These are phyloP conservation scores for Pterocles orientalis DNA, from an alignment of 2,113 vertebrate genomes.

Conservation along the genomic window DNA sequence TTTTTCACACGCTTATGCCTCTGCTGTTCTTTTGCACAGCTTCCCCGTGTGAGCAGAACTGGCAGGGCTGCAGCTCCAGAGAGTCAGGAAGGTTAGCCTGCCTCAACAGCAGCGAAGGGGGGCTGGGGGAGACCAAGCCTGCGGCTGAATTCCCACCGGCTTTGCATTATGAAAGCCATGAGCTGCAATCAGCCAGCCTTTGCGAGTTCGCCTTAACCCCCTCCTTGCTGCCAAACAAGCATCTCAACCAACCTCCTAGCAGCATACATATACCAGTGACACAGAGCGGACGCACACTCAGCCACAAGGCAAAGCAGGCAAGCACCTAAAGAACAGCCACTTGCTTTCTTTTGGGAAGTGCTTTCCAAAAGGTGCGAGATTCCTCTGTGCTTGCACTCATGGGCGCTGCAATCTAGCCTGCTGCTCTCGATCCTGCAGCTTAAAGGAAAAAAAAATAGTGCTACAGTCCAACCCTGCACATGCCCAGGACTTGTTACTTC, in stretches of 20 bases:
- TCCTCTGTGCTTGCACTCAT: neutral
- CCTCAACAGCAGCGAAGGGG: neutral
- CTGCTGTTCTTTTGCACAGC: neutral
- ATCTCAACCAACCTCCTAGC: neutral
- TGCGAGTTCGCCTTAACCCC: conserved; percentile 15
- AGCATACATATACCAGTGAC: neutral
- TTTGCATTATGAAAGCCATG: conserved; percentile 53
- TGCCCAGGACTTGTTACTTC: conserved; percentile 34
- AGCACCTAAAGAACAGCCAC: neutral
- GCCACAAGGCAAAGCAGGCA: neutral
- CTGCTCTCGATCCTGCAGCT: neutral
- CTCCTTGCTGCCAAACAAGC: neutral
- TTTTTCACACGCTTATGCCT: neutral
- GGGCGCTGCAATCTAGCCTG: neutral
- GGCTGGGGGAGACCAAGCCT: neutral
- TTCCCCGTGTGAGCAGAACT: neutral
- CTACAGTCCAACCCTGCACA: conserved; percentile 9
- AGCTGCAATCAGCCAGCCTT: conserved; percentile 44
- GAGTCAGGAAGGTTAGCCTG: conserved; percentile 20
- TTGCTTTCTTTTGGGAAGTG: neutral
- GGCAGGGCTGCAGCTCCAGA: neutral
- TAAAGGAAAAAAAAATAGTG: neutral
- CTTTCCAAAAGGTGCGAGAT: neutral
- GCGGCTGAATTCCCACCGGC: conserved; percentile 39
- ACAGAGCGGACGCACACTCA: fast-evolving